Percentiles rank a stretch among this genome's conserved stretches.
Conservation (phyloP, 2,888 invertebrate species). For the Orthosia gracilis region DNA sequence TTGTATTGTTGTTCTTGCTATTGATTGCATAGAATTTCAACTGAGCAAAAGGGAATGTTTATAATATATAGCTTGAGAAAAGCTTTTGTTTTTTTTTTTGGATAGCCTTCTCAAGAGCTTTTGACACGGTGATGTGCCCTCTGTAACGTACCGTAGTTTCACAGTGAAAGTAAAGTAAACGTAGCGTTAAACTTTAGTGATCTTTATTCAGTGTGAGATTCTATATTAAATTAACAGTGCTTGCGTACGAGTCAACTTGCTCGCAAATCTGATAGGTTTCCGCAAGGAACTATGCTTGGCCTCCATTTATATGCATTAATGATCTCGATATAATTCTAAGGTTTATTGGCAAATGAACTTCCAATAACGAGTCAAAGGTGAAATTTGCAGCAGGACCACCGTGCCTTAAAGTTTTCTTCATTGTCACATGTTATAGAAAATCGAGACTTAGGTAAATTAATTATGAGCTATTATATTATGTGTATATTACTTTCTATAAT, state of each 20-base stretch:
- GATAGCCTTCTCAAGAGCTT: not conserved
- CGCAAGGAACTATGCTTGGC: not conserved
- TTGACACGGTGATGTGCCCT: not conserved
- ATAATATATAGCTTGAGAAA: constrained; percentile 20
- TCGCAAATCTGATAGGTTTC: not conserved
- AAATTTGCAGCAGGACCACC: not conserved
- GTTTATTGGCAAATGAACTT: not conserved
- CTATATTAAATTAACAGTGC: not conserved
- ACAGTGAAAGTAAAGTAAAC: too few relatives aligned
- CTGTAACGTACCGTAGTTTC: not conserved
- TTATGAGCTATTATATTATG: constrained; percentile 21
- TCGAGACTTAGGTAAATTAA: not conserved
- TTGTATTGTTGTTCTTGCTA: too few relatives aligned
- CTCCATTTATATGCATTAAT: not conserved
- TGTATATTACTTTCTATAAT: constrained; percentile 4
- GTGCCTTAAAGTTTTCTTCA: not conserved
- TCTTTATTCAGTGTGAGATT: not conserved
- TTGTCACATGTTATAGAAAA: not conserved
- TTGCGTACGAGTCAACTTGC: not conserved
- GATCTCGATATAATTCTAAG: not conserved
- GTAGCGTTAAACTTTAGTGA: not conserved
- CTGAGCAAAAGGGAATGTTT: not conserved
- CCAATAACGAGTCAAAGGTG: not conserved
- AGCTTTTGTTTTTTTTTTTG: constrained; percentile 1
- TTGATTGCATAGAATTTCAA: not conserved